These are phyloP conservation scores for Riptortus pedestris DNA, from an alignment of 1,140 invertebrate species.

Conservation along the genomic window DNA sequence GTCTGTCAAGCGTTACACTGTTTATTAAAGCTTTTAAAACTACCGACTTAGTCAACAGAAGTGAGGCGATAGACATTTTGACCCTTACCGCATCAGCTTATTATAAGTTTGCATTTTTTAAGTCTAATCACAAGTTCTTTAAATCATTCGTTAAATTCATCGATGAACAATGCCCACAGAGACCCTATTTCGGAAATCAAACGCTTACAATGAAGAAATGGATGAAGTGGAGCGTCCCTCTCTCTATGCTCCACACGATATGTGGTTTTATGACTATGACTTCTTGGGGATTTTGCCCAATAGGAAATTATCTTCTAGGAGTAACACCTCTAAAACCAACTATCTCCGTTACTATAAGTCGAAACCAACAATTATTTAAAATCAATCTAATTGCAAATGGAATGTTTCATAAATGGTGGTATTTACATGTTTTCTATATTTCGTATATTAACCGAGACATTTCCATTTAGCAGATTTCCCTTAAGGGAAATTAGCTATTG, in stretches of 20 bases:
- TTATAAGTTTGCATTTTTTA: not conserved
- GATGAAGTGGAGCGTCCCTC: not conserved
- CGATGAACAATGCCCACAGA: not conserved
- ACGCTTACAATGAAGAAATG: not conserved
- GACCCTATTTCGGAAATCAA: not conserved
- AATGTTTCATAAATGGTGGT: too few relatives aligned
- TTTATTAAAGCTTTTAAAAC: not conserved
- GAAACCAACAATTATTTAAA: too few relatives aligned
- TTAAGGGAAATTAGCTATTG: too few relatives aligned
- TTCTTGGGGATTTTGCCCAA: not conserved
- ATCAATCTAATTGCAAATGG: too few relatives aligned
- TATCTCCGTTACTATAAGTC: too few relatives aligned
- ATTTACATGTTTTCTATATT: too few relatives aligned
- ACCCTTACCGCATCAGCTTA: not conserved
- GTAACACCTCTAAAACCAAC: too few relatives aligned
- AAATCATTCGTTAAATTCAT: not conserved
- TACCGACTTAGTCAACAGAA: not conserved
- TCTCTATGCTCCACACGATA: not conserved
- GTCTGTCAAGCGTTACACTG: not conserved
- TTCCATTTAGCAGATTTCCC: too few relatives aligned
- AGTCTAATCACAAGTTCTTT: not conserved
- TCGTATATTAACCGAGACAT: too few relatives aligned
- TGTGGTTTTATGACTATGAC: not conserved
- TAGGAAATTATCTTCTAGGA: not conserved
- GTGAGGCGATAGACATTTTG: not conserved